Evolutionary conservation across 2,797 vertebrate genomes (phyloP).

Genomic region (Pangasius djambal): DNA sequence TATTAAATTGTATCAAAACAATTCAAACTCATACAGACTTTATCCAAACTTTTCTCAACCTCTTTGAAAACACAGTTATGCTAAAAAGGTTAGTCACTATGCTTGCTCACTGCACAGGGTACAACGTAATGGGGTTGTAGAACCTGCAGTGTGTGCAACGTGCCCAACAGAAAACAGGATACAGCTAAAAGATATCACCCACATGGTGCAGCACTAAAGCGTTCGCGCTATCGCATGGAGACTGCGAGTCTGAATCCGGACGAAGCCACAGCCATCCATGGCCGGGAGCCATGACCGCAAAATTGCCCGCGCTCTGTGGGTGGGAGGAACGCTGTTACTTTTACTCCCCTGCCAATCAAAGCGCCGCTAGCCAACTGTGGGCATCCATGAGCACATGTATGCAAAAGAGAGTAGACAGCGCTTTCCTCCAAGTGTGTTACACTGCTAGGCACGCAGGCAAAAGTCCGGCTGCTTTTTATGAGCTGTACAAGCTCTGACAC

Average conservation of each 20-base stretch:
- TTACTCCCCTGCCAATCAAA: background rate
- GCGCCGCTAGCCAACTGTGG: background rate
- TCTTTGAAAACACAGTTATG: too few species aligned
- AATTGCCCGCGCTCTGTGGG: background rate
- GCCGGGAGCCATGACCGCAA: background rate
- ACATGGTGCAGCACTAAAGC: background rate
- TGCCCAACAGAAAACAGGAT: background rate
- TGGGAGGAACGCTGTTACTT: background rate
- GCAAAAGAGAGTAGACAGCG: fast-evolving
- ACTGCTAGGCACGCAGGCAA: background rate
- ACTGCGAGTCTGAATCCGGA: too few species aligned
- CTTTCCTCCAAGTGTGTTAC: background rate
- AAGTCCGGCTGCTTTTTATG: too few species aligned
- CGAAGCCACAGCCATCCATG: background rate
- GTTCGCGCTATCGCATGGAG: too few species aligned
- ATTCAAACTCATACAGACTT: background rate
- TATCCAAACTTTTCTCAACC: background rate
- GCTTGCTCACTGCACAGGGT: background rate
- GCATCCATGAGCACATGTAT: background rate
- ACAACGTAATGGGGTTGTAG: background rate
- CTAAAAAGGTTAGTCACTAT: background rate
- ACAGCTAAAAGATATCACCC: background rate
- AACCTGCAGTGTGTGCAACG: background rate
- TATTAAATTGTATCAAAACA: background rate
- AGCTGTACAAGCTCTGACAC: too few species aligned